Evolutionary conservation across 2,797 vertebrate genomes (phyloP).

Genomic region (Sebastes nivosus): DNA sequence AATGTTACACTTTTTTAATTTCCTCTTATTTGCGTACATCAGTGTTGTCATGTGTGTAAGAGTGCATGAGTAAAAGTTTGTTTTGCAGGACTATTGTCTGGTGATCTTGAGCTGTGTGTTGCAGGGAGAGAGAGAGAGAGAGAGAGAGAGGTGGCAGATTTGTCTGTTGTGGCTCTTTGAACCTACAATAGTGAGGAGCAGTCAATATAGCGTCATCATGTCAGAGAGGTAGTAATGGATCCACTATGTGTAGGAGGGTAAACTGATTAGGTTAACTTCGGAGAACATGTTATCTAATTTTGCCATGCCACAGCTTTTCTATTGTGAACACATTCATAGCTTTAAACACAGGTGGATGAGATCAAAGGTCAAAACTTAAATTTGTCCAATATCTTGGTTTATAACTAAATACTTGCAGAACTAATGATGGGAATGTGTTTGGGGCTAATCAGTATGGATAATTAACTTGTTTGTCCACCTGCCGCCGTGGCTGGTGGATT

Average conservation of each 20-base stretch:
- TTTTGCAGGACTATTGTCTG: background rate
- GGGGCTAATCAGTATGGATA: background rate
- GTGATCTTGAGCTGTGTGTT: background rate
- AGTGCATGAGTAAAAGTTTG: background rate
- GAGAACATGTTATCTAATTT: background rate
- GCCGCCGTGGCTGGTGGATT: too few relatives aligned
- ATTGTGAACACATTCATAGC: background rate
- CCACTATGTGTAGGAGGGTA: background rate
- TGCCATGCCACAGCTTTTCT: background rate
- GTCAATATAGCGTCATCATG: background rate
- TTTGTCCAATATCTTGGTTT: background rate
- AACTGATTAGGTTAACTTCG: background rate
- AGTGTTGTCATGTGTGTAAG: background rate
- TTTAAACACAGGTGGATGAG: background rate
- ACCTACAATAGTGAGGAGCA: background rate
- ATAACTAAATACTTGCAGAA: too few relatives aligned
- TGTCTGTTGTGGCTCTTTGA: background rate
- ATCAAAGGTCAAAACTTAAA: background rate
- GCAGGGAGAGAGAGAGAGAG: background rate
- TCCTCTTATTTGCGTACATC: background rate
- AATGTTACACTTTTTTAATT: constrained; percentile 6
- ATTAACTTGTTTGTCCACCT: too few relatives aligned
- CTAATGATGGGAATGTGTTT: background rate
- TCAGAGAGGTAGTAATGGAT: background rate
- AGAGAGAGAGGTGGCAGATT: background rate